phyloP scores from a whole-genome alignment of 2,888 invertebrate species.

The Eupeodes latifasciatus region DNA sequence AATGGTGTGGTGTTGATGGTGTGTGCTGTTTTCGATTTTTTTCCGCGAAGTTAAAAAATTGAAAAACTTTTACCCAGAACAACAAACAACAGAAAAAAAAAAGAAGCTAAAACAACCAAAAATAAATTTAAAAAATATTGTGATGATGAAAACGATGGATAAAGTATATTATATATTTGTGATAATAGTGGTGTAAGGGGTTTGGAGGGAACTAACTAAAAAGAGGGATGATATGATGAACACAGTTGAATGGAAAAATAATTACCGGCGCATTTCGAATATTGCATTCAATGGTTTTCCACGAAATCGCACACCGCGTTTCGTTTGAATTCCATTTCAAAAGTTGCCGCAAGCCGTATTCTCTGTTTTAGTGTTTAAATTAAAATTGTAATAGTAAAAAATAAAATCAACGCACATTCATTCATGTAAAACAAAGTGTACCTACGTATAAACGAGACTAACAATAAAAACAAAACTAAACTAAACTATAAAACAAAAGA shows the following conservation, averaged over 20 bases:
- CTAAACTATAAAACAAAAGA: not conserved
- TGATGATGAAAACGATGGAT: constrained; percentile 61
- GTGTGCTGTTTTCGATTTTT: constrained; percentile 67
- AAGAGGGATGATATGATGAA: not conserved
- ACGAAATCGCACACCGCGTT: constrained; percentile 47
- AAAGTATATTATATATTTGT: constrained; percentile 49
- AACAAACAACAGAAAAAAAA: constrained; percentile 26
- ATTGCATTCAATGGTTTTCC: constrained; percentile 17
- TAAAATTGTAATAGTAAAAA: constrained; percentile 11
- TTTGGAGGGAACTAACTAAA: not conserved
- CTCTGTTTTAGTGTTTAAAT: constrained; percentile 35
- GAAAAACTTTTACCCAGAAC: constrained; percentile 56
- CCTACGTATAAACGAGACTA: constrained; percentile 22
- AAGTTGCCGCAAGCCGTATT: constrained; percentile 28
- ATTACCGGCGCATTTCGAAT: constrained; percentile 53
- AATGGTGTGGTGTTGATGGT: not conserved
- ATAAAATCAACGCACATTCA: constrained; percentile 56
- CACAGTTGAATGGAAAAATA: not conserved
- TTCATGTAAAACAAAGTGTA: constrained; percentile 54
- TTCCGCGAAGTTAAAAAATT: constrained; percentile 69
- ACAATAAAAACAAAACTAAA: not conserved
- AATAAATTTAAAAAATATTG: constrained; percentile 35
- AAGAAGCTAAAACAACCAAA: constrained; percentile 37
- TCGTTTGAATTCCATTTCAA: constrained; percentile 34
- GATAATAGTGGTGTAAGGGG: constrained; percentile 71